These are phyloP conservation scores for Vombatus ursinus DNA, from an alignment of 2,113 vertebrate species.

Conservation along the genomic window DNA sequence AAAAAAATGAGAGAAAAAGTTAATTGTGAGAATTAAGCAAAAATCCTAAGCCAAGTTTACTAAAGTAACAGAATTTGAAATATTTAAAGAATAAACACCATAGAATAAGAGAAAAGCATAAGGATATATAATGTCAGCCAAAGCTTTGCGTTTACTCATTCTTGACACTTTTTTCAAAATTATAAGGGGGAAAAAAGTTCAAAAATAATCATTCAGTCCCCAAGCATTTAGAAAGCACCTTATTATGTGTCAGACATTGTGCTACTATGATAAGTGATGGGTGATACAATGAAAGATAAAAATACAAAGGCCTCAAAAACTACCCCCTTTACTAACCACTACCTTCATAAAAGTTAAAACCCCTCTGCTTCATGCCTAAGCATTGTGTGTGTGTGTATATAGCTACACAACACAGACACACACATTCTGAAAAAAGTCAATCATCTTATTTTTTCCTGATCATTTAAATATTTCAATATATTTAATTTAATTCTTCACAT, in stretches of 20 bases:
- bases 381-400: neutral
- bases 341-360: conserved; percentile 29
- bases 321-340: neutral
- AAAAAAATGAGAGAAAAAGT: conserved; percentile 29
- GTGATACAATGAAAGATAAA: neutral
- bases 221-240: neutral
- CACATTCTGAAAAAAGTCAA: neutral
- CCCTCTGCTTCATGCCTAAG: neutral
- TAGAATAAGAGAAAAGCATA: neutral
- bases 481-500: neutral
- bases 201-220: neutral
- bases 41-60: conserved; percentile 11
- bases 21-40: conserved; percentile 44
- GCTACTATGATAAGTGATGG: neutral
- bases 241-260: neutral
- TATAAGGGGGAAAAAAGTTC: neutral
- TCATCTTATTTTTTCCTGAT: neutral
- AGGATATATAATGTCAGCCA: neutral
- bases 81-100: fast-evolving
- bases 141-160: neutral
- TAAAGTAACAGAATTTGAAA: neutral
- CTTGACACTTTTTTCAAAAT: conserved; percentile 13
- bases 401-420: no score
- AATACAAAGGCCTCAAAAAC: conserved; percentile 14
- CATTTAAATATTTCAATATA: neutral